phyloP scores from a whole-genome alignment of 2,888 invertebrate species.

The Hydriomena furcata region DNA sequence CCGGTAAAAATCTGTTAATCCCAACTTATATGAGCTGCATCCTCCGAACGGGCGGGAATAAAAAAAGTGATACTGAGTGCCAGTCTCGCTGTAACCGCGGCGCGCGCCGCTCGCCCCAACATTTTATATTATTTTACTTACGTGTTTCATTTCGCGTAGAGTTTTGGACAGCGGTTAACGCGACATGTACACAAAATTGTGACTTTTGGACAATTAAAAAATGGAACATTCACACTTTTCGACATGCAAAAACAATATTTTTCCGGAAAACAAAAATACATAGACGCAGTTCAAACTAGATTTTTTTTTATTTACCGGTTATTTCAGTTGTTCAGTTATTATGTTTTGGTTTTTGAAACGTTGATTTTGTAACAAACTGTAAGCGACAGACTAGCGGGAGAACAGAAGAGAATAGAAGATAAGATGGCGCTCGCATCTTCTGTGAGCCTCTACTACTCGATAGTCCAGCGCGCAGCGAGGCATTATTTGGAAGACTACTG shows the following conservation, averaged over 20 bases:
- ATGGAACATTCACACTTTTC: slow-evolving; percentile 63
- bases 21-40: slow-evolving; percentile 68
- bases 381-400: slow-evolving; percentile 56
- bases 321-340: slow-evolving; percentile 47
- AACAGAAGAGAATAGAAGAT: slow-evolving; percentile 56
- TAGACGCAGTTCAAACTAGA: slow-evolving; percentile 79
- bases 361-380: slow-evolving; percentile 70
- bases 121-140: slow-evolving; percentile 78
- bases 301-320: slow-evolving; percentile 46
- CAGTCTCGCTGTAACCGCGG: slow-evolving; percentile 75
- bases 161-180: slow-evolving; percentile 77
- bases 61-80: slow-evolving; percentile 59
- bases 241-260: slow-evolving; percentile 60
- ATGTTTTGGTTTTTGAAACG: slow-evolving; percentile 62
- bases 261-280: slow-evolving; percentile 56
- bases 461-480: slow-evolving; percentile 87
- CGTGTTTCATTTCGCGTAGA: slow-evolving; percentile 83
- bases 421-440: slow-evolving; percentile 85
- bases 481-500: slow-evolving; percentile 87
- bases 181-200: slow-evolving; percentile 76
- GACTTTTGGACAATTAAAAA: slow-evolving; percentile 67
- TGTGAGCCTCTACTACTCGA: slow-evolving; percentile 87
- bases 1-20: slow-evolving; percentile 55
- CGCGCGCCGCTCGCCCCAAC: slow-evolving; percentile 76
- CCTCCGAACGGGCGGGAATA: slow-evolving; percentile 69